Evolutionary conservation across 2,797 vertebrate species (phyloP).

Genomic region (Argyrosomus regius): DNA sequence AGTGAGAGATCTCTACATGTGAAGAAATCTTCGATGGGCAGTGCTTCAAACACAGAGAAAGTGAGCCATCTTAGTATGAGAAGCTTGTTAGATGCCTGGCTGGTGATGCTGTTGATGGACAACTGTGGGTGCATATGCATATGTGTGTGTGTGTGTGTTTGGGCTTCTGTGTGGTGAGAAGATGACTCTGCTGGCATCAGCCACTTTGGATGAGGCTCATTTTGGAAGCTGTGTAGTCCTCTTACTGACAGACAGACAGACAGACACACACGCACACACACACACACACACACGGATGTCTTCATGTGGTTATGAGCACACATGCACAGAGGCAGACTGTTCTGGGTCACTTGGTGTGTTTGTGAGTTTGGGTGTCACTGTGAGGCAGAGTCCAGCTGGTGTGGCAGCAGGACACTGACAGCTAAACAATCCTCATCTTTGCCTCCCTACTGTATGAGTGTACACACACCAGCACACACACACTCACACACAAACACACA

Average conservation of each 20-base stretch:
- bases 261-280: slow-evolving; percentile 18
- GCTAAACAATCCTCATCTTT: slow-evolving; percentile 72
- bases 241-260: slow-evolving; percentile 48
- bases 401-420: slow-evolving; percentile 77
- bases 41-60: slow-evolving; percentile 70
- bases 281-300: slow-evolving; percentile 38
- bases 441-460: slow-evolving; percentile 41
- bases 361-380: slow-evolving; percentile 71
- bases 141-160: slow-evolving; percentile 33
- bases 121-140: slow-evolving; percentile 52
- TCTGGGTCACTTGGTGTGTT: slow-evolving; percentile 74
- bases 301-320: slow-evolving; percentile 53
- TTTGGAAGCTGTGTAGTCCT: slow-evolving; percentile 57
- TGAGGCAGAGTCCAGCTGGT: slow-evolving; percentile 80
- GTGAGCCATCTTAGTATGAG: slow-evolving; percentile 75
- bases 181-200: slow-evolving; percentile 73
- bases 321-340: slow-evolving; percentile 69
- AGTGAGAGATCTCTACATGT: slow-evolving; percentile 76
- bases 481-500: background rate
- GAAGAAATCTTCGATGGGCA: slow-evolving; percentile 78
- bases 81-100: slow-evolving; percentile 78
- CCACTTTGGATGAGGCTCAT: slow-evolving; percentile 68
- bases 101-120: slow-evolving; percentile 68
- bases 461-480: background rate
- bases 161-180: slow-evolving; percentile 52